Evolutionary conservation across 2,113 vertebrate genomes (phyloP).

Genomic region (Ceratotherium simum): DNA sequence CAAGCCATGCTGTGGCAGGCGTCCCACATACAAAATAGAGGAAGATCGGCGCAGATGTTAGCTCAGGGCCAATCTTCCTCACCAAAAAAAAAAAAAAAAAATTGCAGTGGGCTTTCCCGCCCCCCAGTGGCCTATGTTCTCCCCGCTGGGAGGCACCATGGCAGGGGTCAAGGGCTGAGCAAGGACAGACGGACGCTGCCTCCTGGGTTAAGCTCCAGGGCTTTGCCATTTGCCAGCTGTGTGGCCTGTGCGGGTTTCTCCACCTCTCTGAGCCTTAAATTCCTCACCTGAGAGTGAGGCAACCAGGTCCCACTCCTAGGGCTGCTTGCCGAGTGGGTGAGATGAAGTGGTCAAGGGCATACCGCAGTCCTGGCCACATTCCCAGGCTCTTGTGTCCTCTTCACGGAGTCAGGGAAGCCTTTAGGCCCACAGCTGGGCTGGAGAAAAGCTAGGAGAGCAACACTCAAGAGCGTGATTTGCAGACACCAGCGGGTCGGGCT

Average conservation of each 20-base stretch:
- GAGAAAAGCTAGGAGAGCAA: not conserved
- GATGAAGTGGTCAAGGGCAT: not conserved
- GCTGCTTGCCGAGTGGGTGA: not conserved
- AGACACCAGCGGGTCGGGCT: rapidly evolving
- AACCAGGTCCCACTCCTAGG: not conserved
- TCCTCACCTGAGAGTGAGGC: not conserved
- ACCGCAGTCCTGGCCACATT: not conserved
- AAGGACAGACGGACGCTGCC: not conserved
- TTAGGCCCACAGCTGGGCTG: not conserved
- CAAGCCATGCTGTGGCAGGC: too few relatives aligned
- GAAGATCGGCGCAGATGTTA: too few relatives aligned
- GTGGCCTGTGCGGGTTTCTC: not conserved
- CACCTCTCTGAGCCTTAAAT: not conserved
- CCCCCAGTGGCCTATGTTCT: rapidly evolving
- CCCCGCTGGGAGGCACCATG: not conserved
- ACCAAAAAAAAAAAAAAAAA: too few relatives aligned
- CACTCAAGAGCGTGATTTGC: not conserved
- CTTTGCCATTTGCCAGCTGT: not conserved
- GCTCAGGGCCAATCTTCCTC: too few relatives aligned
- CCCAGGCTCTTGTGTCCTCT: not conserved
- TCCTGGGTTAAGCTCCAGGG: not conserved
- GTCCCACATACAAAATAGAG: too few relatives aligned
- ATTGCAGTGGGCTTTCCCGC: rapidly evolving
- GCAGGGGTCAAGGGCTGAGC: rapidly evolving
- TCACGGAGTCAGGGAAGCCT: not conserved